Evolutionary conservation across 1,140 invertebrate genomes (phyloP).

Genomic region (Listronotus oregonensis): DNA sequence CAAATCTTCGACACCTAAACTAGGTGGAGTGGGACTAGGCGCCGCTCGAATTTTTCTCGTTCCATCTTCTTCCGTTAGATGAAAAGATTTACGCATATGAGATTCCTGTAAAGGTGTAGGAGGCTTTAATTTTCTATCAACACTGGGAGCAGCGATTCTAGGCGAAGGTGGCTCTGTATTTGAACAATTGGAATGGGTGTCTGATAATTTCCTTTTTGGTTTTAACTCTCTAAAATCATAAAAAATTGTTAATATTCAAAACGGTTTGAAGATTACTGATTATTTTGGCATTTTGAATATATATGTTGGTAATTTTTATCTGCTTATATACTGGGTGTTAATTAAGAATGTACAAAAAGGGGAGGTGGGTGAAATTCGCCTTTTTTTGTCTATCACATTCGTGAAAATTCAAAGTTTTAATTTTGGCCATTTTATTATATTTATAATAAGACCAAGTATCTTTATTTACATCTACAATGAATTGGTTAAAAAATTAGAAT

Average conservation of each 20-base stretch:
- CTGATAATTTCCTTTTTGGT: conserved; percentile 68
- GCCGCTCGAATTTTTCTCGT: conserved; percentile 57
- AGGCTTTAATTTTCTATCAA: conserved; percentile 56
- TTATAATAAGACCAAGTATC: no score
- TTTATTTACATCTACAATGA: no score
- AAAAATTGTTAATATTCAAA: no score
- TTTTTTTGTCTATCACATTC: no score
- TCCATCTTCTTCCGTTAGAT: conserved; percentile 41
- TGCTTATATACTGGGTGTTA: neutral
- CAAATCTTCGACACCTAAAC: conserved; percentile 41
- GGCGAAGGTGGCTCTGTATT: conserved; percentile 58
- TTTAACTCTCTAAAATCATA: conserved; percentile 68
- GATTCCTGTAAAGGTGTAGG: conserved; percentile 44
- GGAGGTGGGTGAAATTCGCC: no score
- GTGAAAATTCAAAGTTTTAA: no score
- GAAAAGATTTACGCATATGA: conserved; percentile 41
- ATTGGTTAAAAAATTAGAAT: no score
- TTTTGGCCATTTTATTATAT: no score
- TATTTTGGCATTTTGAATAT: no score
- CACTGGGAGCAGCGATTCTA: conserved; percentile 54
- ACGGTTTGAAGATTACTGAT: no score
- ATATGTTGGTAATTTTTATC: no score
- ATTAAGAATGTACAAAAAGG: no score
- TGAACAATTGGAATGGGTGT: conserved; percentile 60
- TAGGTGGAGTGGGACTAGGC: conserved; percentile 60